Evolutionary conservation across 2,113 vertebrate species (phyloP), one percentile per base, ranked within the genome.

Genomic region (Syngnathus typhle): DNA sequence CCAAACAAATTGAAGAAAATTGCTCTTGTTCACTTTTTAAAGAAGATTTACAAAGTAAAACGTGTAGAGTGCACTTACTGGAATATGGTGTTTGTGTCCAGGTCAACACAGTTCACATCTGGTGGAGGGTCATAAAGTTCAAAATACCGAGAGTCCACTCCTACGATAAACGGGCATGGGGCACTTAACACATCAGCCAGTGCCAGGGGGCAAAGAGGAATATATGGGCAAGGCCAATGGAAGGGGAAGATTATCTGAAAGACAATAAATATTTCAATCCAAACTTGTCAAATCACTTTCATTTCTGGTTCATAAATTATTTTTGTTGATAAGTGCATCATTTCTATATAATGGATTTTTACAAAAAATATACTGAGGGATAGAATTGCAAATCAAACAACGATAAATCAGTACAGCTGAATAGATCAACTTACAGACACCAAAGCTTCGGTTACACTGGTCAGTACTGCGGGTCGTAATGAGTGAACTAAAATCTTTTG

Each of bases 401-500:
- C 19, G 56, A 5, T 3, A 23, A 47, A 5, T 27, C 15, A 38
- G 8, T 51, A 16, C 36, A 61, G 37, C 7, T 21, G 3, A 66
- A 60, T 1, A 18, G 6, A 27, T 23, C 2, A 18, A 94, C 97
- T 93, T 81, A 98, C 97, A 69, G 96, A 98, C 64, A 98, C 97
- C 79, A 99, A 86, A 10, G 97, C 97, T 87, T 99, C 97, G 1
- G 97, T 95, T 78, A 98, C 96, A 59, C 97, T 99, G 2, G 97
- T 99, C 55, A 98, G 93, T 49, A 98, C 96, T 0, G 96, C 96
- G 1, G 97, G 97, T 15, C 96, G 90, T 23, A 99, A 67, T 0
- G 97, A 99, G 85, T 99, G 97, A 70, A 99, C 93, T 73, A 99
- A 93, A 82, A 99, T 98, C 89, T 99, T 99, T 69, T 98, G 95